phyloP scores from a whole-genome alignment of 2,113 vertebrate genomes.

The Ptyas mucosa region DNA sequence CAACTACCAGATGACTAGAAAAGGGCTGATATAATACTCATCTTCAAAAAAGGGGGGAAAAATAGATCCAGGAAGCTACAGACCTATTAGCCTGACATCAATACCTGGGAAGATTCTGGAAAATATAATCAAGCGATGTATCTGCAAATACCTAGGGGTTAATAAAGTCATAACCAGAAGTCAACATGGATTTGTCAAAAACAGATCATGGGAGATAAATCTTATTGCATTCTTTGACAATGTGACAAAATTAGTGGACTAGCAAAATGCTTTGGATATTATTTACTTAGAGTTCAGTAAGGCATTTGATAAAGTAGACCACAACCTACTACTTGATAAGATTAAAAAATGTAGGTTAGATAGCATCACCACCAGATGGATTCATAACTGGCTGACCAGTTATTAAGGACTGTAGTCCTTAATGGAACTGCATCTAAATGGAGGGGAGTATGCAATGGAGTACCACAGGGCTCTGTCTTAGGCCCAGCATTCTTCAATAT shows the following conservation, averaged over 20 bases:
- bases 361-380: neutral
- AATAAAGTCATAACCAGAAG: neutral
- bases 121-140: neutral
- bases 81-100: neutral
- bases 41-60: neutral
- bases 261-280: neutral
- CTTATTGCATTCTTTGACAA: neutral
- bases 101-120: neutral
- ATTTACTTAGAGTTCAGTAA: neutral
- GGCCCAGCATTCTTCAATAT: neutral
- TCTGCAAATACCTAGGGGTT: neutral
- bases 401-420: no score
- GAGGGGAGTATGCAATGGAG: neutral
- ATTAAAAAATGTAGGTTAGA: neutral
- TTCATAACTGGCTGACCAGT: neutral
- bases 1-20: neutral
- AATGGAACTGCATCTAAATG: neutral
- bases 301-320: neutral
- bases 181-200: neutral
- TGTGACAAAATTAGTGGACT: neutral
- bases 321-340: neutral
- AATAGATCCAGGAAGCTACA: neutral
- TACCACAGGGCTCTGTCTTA: neutral
- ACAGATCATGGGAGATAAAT: neutral
- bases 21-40: neutral